Evolutionary conservation across 2,888 invertebrate genomes (phyloP), one percentile per base, ranked within the genome.

Genomic region (Chamaedrilus cognettii): DNA sequence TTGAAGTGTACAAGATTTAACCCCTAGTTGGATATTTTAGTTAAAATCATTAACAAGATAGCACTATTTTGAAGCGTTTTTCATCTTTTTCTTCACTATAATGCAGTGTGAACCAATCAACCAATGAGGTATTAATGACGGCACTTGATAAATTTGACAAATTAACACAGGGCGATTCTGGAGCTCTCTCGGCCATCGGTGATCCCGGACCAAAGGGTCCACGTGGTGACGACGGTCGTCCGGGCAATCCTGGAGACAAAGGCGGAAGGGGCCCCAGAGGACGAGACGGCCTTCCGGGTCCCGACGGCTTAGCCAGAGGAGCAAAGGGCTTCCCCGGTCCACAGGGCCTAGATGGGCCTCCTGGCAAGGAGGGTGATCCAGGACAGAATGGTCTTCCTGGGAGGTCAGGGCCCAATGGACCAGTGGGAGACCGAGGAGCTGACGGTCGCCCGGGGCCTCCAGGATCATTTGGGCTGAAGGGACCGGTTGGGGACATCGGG

Each of bases 311-410:
- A 28, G 32, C 63, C 42, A 65, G 71, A 42, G n/a, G n/a, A 31
- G 33, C 23, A 23, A 26, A 32, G 4, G 72, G 70, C 3, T 4
- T 34, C 31, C 55, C 55, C 23, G 71, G 70, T 60, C 57, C 11
- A 51, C 11, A 70, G 62, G 66, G 74, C 58, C 23, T 57, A 23
- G 31, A 64, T 32, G 70, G 73, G 56, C 31, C 30, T 15, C 23
- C 64, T 19, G 60, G n/a, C n/a, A n/a, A n/a, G n/a, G n/a, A n/a
- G n/a, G n/a, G n/a, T n/a, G n/a, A n/a, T n/a, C n/a, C n/a, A n/a
- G 64, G 64, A 15, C 2, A 30, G 3, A 57, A 35, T 1, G 58
- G 63, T 31, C 28, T 30, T 50, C 15, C 72, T 58, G 61, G 72
- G 63, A 56, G 30, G 31, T 49, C 65, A 51, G 68, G 71, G 42